These are phyloP conservation scores for Momotus momota DNA, from an alignment of 2,797 vertebrate species.

Conservation along the genomic window DNA sequence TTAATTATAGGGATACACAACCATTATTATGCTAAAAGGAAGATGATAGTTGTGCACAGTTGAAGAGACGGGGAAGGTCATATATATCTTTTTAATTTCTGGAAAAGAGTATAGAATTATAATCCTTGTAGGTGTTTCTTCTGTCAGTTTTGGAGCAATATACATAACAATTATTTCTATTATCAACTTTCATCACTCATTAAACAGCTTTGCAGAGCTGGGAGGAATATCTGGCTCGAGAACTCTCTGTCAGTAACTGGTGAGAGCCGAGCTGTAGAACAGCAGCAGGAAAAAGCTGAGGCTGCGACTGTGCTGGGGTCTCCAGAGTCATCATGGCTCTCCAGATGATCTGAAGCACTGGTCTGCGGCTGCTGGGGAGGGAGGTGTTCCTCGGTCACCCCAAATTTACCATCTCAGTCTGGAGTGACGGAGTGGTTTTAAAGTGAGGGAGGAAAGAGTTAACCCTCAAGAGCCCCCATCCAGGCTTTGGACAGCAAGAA, in stretches of 20 bases:
- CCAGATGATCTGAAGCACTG: not conserved
- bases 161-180: constrained; percentile 20
- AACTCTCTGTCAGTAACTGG: not conserved
- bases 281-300: not conserved
- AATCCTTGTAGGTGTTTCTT: constrained; percentile 2
- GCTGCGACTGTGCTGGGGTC: not conserved
- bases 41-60: constrained; percentile 59
- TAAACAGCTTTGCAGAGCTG: not conserved
- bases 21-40: constrained; percentile 68
- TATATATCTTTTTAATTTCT: constrained; percentile 26
- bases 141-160: not conserved
- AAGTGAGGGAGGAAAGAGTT: not conserved
- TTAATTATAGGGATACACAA: constrained; percentile 65
- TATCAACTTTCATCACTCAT: not conserved
- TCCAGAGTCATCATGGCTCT: not conserved
- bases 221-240: not conserved
- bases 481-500: not conserved
- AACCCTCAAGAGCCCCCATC: not conserved
- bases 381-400: not conserved
- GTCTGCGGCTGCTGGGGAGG: not conserved
- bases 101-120: constrained; percentile 13
- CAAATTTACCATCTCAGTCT: not conserved
- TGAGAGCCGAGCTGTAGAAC: not conserved
- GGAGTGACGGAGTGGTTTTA: not conserved
- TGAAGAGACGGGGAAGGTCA: constrained; percentile 13